Conservation (phyloP, 1,140 invertebrate genomes). For the Drosophila littoralis region DNA sequence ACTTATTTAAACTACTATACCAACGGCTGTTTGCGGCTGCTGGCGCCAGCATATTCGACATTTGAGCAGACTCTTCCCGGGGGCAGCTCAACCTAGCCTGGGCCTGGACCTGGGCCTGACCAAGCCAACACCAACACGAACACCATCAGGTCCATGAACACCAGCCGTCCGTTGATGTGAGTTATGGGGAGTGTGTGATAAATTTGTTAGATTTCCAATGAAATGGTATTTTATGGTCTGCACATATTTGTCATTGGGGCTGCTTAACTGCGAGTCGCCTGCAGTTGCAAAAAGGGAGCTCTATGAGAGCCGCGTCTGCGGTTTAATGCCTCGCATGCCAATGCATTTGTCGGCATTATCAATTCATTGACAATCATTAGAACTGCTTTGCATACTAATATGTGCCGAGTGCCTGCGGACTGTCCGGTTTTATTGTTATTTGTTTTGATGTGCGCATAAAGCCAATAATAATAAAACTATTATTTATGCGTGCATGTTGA, state of each 20-base stretch:
- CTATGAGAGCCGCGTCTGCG: neutral
- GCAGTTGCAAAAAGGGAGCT: constrained; percentile 52
- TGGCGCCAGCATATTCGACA: constrained; percentile 66
- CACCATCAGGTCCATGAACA: constrained; percentile 3
- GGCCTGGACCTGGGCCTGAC: neutral
- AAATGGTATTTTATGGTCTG: constrained; percentile 67
- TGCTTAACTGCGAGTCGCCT: constrained; percentile 51
- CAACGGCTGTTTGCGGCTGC: constrained; percentile 35
- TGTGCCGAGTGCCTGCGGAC: constrained; percentile 4
- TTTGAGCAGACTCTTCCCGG: neutral
- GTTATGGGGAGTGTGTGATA: constrained; percentile 65
- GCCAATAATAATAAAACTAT: constrained; percentile 39
- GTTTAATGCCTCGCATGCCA: constrained; percentile 40
- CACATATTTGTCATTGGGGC: constrained; percentile 46
- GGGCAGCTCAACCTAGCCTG: neutral
- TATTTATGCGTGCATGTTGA: constrained; percentile 25
- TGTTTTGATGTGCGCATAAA: constrained; percentile 35
- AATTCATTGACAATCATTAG: constrained; percentile 55
- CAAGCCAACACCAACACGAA: constrained; percentile 13
- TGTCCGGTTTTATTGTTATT: constrained; percentile 42
- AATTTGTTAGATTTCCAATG: constrained; percentile 81
- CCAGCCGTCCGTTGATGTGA: constrained; percentile 28
- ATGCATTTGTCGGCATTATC: constrained; percentile 38
- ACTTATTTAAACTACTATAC: constrained; percentile 69
- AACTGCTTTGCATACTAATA: constrained; percentile 74